Conservation (phyloP, 2,113 vertebrate species). For the Varanus komodoensis region DNA sequence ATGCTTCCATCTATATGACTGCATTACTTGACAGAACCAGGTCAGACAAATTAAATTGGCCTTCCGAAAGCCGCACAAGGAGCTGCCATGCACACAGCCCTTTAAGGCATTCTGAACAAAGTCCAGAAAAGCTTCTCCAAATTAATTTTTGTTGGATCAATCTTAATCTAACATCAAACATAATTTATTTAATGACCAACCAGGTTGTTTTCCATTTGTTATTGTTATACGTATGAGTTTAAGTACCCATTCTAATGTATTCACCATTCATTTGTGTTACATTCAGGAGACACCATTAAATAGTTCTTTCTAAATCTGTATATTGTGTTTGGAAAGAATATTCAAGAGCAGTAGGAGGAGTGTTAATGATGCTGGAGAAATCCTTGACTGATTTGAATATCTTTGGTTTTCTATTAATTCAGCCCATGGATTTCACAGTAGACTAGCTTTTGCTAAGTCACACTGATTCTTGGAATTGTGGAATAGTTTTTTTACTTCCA, state of each 20-base stretch:
- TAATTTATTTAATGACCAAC: not conserved
- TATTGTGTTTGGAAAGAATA: not conserved
- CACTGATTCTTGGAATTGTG: too few species aligned
- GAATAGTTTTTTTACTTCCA: too few species aligned
- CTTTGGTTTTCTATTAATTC: too few species aligned
- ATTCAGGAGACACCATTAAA: not conserved
- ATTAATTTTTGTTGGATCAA: conserved; percentile 5
- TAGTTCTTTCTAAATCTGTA: not conserved
- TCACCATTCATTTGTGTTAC: not conserved
- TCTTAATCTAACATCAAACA: not conserved
- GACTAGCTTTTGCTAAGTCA: too few species aligned
- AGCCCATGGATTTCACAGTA: too few species aligned
- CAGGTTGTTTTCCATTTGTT: not conserved
- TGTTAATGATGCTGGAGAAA: too few species aligned
- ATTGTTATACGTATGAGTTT: not conserved
- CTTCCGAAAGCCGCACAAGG: not conserved
- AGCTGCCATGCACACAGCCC: not conserved
- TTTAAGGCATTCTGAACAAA: not conserved
- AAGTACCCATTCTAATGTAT: not conserved
- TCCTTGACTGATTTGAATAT: too few species aligned
- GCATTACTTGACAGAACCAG: not conserved
- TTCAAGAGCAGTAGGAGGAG: not conserved
- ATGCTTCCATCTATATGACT: not conserved
- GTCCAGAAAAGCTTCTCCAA: not conserved
- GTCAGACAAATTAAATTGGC: not conserved